A percentile compares a stretch with the other conserved stretches of the same genome.
These are phyloP conservation scores for Lampropteryx suffumata DNA, from an alignment of 2,888 invertebrate genomes.

Conservation along the genomic window DNA sequence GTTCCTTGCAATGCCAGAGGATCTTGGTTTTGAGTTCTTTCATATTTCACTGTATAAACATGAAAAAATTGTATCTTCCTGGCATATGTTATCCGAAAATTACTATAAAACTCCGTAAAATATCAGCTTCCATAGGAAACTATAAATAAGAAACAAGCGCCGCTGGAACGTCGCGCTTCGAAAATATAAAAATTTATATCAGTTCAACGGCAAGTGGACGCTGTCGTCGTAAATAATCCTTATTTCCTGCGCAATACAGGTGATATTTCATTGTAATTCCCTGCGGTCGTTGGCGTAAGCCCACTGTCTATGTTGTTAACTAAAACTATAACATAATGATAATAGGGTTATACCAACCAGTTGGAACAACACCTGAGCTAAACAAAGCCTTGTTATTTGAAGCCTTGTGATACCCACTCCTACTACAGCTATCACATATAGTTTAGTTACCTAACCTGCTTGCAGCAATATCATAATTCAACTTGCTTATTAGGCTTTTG, in stretches of 20 bases:
- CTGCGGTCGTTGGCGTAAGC: constrained; percentile 30
- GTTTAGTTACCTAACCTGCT: no score
- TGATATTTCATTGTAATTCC: constrained; percentile 52
- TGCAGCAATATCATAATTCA: no score
- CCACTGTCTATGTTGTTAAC: constrained; percentile 29
- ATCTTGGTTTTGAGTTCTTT: no score
- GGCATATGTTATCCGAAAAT: not conserved
- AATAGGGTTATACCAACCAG: not conserved
- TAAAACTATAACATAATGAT: constrained; percentile 9
- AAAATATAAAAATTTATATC: constrained; percentile 34
- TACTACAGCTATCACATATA: no score
- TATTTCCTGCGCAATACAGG: constrained; percentile 52
- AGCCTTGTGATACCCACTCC: no score
- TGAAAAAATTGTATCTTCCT: no score
- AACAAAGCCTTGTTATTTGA: not conserved
- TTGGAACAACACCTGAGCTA: not conserved
- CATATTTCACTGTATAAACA: no score
- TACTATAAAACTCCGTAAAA: constrained; percentile 3
- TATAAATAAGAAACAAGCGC: constrained; percentile 28
- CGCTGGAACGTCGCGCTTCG: constrained; percentile 20
- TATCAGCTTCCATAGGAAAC: constrained; percentile 14
- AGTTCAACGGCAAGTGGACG: constrained; percentile 28
- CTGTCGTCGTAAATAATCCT: constrained; percentile 53
- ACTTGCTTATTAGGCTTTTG: no score
- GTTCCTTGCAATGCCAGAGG: no score